These are phyloP conservation scores for Stercorarius parasiticus DNA, from an alignment of 2,113 vertebrate genomes.

Conservation along the genomic window DNA sequence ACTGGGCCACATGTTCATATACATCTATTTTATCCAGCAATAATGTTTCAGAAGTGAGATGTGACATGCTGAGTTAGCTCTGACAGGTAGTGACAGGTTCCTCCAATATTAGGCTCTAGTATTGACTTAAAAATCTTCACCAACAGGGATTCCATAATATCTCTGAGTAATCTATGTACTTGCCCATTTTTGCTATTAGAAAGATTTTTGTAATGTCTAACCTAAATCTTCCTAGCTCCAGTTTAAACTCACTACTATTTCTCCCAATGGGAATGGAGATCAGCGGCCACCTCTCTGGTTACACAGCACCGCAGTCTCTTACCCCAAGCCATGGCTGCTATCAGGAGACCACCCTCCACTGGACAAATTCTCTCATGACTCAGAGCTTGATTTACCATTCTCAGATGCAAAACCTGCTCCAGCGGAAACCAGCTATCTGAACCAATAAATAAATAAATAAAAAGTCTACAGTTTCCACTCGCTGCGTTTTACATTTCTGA, in stretches of 20 bases:
- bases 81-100: neutral
- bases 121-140: neutral
- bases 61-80: neutral
- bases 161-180: neutral
- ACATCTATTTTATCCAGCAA: neutral
- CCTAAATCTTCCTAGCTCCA: neutral
- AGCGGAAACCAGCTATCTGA: neutral
- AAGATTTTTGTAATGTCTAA: neutral
- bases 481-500: neutral
- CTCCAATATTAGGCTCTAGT: neutral
- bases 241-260: neutral
- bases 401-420: neutral
- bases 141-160: neutral
- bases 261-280: neutral
- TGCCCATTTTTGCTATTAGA: neutral
- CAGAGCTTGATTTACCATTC: neutral
- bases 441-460: neutral
- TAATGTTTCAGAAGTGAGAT: neutral
- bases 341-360: neutral
- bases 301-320: neutral
- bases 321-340: neutral
- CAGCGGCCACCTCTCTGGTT: neutral
- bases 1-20: neutral
- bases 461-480: neutral
- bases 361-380: neutral